Base-by-base conservation (phyloP, 2,113 vertebrate species). In the Hyperoodon ampullatus region DNA sequence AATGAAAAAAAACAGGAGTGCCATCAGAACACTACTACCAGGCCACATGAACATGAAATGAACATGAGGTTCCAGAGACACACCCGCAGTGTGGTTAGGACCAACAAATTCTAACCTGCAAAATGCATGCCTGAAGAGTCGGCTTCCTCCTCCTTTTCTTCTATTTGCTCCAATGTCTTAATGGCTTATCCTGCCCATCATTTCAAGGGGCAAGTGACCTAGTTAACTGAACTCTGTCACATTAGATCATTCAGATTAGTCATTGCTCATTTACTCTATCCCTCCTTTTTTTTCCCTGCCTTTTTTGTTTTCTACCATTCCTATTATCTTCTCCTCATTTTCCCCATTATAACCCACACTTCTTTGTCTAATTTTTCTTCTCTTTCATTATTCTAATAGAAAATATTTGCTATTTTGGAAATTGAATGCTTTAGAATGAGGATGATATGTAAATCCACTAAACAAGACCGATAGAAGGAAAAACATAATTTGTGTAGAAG, bases 21-120 rank as follows among this genome's bases (percentile, higher is more conserved):
- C 35, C 61, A 39, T 47, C 26, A 78, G 75, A 55, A 55, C 23
- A 55, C 11, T 6, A 55, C 50, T 58, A 44, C 66, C 70, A 95
- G 75, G 50, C 26, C 92, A 30, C 30, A 26, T 28, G 70, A 93
- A 80, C 74, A 30, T 12, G 66, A 55, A 50, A 26, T 28, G 75
- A 93, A 30, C 74, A 26, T 12, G 66, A 47, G 58, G 87, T 84
- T 95, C 44, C n/a, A 88, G 42, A 39, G 94, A 65, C 96, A 97
- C 96, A 58, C 90, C 93, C 91, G 30, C 81, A 35, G 6, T 33
- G 91, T 50, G 77, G 85, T 91, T 70, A 86, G 61, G 19, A 83
- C 13, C 42, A 90, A 85, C 94, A 95, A 44, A 96, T 95, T 93
- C 90, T 65, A 96, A 96, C 97, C 75, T 96, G 97, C 78, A 91